Conservation (phyloP, 2,797 vertebrate genomes). For the Micrastur ruficollis region DNA sequence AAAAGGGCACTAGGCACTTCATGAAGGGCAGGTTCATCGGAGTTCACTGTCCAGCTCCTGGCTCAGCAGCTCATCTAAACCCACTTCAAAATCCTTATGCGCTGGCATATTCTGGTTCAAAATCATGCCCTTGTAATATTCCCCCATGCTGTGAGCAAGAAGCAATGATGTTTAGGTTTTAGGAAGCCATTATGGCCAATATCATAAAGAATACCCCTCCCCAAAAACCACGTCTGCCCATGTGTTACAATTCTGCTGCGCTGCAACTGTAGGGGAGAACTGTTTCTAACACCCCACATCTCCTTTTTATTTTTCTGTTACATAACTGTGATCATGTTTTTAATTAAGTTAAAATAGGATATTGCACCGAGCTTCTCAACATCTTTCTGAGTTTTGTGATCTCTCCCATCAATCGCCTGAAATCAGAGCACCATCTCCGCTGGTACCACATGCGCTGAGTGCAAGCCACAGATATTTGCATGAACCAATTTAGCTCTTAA, state of each 20-base stretch:
- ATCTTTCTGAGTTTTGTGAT: background rate
- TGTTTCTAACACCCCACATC: background rate
- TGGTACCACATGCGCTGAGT: background rate
- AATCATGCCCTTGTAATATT: background rate
- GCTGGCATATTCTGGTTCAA: background rate
- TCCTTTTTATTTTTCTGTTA: background rate
- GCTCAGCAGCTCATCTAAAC: background rate
- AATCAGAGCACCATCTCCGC: background rate
- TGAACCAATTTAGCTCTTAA: slow-evolving; percentile 62
- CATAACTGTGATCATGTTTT: background rate
- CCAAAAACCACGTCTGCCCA: background rate
- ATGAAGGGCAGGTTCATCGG: background rate
- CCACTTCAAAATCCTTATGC: background rate
- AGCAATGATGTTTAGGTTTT: background rate
- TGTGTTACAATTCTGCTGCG: background rate
- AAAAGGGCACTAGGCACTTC: background rate
- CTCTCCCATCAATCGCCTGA: background rate
- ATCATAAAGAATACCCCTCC: background rate
- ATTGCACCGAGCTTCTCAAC: background rate
- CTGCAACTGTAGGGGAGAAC: background rate
- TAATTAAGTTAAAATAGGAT: background rate
- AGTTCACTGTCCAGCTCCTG: background rate
- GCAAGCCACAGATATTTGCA: slow-evolving; percentile 28
- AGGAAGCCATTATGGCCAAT: background rate
- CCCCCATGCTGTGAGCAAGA: background rate